Evolutionary conservation across 2,888 invertebrate genomes (phyloP).

Genomic region (Folsomia candida): DNA sequence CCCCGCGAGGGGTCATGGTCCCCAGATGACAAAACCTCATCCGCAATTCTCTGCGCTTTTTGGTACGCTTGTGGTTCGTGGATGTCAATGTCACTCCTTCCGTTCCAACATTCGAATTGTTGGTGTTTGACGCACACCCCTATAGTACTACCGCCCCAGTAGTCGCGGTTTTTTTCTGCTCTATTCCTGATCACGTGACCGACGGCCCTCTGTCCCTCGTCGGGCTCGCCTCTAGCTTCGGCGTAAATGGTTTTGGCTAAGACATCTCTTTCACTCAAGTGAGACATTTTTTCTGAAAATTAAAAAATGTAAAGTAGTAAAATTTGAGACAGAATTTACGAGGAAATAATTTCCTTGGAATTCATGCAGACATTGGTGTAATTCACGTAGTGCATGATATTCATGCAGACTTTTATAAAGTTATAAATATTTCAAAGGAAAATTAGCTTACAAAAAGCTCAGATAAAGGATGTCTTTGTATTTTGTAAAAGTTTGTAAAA

Average conservation of each 20-base stretch:
- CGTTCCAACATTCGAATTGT: constrained; percentile 38
- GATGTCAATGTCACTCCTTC: constrained; percentile 4
- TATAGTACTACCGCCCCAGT: constrained; percentile 14
- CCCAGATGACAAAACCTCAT: background rate
- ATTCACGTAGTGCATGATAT: no score
- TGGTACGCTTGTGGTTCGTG: constrained; percentile 5
- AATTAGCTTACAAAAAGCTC: no score
- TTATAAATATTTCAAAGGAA: no score
- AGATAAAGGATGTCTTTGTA: no score
- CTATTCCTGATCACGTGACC: constrained; percentile 22
- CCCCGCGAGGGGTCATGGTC: constrained; percentile 24
- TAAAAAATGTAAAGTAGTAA: no score
- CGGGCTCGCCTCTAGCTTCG: constrained; percentile 31
- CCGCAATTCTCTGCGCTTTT: constrained; percentile 6
- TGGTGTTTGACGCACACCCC: constrained; percentile 18
- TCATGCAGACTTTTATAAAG: no score
- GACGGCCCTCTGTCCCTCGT: constrained; percentile 23
- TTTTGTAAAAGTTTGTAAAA: no score
- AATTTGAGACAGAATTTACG: no score
- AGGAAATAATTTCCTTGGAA: no score
- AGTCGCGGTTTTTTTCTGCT: background rate
- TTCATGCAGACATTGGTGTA: no score
- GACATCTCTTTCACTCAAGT: constrained; percentile 23
- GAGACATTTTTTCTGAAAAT: no score
- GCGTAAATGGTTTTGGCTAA: constrained; percentile 32